phyloP scores from a whole-genome alignment of 2,888 invertebrate genomes.

The Blera fallax region DNA sequence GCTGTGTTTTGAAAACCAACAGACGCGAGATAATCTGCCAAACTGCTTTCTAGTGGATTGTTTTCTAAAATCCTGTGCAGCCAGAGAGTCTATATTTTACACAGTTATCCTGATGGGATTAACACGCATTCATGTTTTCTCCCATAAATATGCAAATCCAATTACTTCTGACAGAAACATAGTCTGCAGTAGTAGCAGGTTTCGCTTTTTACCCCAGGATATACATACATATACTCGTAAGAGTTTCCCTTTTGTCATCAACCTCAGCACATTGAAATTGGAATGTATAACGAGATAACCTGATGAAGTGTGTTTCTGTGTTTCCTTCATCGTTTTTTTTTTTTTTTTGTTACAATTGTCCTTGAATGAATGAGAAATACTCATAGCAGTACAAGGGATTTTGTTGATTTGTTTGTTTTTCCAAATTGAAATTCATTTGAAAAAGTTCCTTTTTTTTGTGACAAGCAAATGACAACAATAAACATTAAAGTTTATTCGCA shows the following conservation, averaged over 20 bases:
- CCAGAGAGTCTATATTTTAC: neutral
- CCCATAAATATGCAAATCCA: constrained; percentile 50
- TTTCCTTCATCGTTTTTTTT: neutral
- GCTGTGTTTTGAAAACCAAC: neutral
- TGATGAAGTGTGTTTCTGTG: constrained; percentile 27
- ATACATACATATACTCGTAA: too few species aligned
- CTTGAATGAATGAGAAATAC: neutral
- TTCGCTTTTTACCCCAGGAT: constrained; percentile 5
- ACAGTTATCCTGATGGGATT: neutral
- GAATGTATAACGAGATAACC: constrained; percentile 48
- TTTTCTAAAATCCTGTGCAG: neutral
- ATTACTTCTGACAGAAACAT: constrained; percentile 20
- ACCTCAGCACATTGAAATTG: constrained; percentile 10
- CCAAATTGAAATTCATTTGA: constrained; percentile 9
- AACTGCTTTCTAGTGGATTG: neutral
- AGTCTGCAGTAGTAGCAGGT: neutral
- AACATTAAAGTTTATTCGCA: neutral
- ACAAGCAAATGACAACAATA: neutral
- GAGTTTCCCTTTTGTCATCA: constrained; percentile 5
- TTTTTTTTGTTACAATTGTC: neutral
- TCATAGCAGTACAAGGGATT: neutral
- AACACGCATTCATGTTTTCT: constrained; percentile 2
- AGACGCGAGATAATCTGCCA: neutral
- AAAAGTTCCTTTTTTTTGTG: neutral
- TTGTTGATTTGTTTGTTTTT: constrained; percentile 25